Evolutionary conservation across 2,888 invertebrate genomes (phyloP).

Genomic region (Danaus chrysippus): DNA sequence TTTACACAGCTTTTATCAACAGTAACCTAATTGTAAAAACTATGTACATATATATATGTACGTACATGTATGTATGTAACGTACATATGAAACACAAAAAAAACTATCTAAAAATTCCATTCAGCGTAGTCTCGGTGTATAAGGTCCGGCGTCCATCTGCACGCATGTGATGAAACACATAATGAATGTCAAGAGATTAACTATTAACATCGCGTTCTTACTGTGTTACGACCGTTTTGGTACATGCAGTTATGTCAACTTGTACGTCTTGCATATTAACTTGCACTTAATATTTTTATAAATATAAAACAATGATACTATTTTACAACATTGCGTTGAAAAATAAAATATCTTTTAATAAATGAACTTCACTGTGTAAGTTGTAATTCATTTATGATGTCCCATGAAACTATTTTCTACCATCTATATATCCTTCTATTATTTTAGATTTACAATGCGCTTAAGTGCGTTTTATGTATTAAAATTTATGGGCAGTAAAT

Average conservation of each 20-base stretch:
- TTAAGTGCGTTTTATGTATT: constrained; percentile 2
- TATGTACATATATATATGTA: too few species aligned
- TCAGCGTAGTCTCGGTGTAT: too few species aligned
- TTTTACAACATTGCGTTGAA: too few species aligned
- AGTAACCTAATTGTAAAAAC: too few species aligned
- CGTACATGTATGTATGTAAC: too few species aligned
- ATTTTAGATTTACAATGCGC: neutral
- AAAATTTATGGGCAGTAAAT: constrained; percentile 4
- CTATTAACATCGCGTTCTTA: constrained; percentile 33
- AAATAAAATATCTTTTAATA: too few species aligned
- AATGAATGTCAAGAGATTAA: constrained; percentile 43
- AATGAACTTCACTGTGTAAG: too few species aligned
- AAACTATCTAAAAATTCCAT: too few species aligned
- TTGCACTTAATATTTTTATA: too few species aligned
- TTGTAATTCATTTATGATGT: neutral
- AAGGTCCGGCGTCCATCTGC: constrained; percentile 34
- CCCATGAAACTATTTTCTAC: neutral
- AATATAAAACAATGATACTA: too few species aligned
- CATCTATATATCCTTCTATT: constrained; percentile 1
- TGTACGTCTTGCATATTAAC: neutral
- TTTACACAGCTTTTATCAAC: too few species aligned
- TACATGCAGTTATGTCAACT: constrained; percentile 6
- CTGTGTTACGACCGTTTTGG: constrained; percentile 11
- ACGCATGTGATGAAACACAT: constrained; percentile 38
- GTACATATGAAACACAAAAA: too few species aligned